Percentiles rank a stretch among this genome's conserved stretches.
Evolutionary conservation across 2,888 invertebrate genomes (phyloP).

Genomic region (Hedychridium roseum): DNA sequence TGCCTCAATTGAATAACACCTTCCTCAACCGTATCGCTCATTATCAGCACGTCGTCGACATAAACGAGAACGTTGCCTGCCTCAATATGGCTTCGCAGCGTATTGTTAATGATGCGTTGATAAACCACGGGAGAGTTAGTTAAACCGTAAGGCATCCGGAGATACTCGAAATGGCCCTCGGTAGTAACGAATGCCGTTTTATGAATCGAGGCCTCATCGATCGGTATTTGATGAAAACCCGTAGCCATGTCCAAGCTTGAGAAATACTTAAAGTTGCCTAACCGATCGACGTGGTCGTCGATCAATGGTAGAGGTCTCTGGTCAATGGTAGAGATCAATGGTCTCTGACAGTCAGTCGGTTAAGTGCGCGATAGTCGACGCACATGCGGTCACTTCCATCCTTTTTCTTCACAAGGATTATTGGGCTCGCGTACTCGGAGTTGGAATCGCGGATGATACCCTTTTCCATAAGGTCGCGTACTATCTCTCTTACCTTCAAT

Average conservation of each 20-base stretch:
- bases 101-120: conserved; percentile 33
- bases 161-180: conserved; percentile 42
- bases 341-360: background rate
- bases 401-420: conserved; percentile 1
- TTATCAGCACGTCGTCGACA: no score
- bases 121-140: conserved; percentile 42
- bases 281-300: conserved; percentile 3
- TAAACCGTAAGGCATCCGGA: conserved; percentile 42
- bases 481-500: background rate
- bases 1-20: conserved; percentile 27
- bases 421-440: background rate
- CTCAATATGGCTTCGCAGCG: conserved; percentile 21
- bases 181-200: conserved; percentile 16
- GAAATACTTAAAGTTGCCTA: background rate
- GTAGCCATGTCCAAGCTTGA: background rate
- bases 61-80: conserved; percentile 18
- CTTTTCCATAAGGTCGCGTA: background rate
- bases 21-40: conserved; percentile 26
- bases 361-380: no score
- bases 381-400: background rate
- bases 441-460: conserved; percentile 2
- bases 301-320: conserved; percentile 1
- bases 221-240: conserved; percentile 10
- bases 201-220: conserved; percentile 1
- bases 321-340: conserved; percentile 2